phyloP scores from a whole-genome alignment of 2,113 vertebrate genomes.

The Xenus cinereus region DNA sequence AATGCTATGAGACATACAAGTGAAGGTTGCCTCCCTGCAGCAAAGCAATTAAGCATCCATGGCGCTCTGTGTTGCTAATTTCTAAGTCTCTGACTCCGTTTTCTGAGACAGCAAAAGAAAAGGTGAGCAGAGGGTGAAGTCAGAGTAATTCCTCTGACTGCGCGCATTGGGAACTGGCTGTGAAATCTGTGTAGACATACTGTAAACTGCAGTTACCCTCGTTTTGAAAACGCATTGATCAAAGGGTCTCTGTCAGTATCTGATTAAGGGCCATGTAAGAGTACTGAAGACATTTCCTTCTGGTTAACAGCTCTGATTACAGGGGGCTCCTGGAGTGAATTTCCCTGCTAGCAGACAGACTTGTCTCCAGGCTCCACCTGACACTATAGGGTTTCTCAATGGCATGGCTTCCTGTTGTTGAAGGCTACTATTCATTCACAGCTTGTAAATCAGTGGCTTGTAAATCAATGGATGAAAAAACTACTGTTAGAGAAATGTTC shows the following conservation, averaged over 20 bases:
- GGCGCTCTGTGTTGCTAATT: not conserved
- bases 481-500: constrained; percentile 77
- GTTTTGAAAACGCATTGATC: constrained; percentile 75
- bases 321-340: constrained; percentile 74
- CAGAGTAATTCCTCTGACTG: constrained; percentile 56
- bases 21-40: not conserved
- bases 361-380: constrained; percentile 78
- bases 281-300: constrained; percentile 84
- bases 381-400: constrained; percentile 75
- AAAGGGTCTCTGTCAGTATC: constrained; percentile 80
- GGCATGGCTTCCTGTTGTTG: constrained; percentile 81
- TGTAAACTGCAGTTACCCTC: constrained; percentile 71
- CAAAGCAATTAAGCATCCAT: not conserved
- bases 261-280: constrained; percentile 84
- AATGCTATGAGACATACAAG: not conserved
- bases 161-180: constrained; percentile 47
- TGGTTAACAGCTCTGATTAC: constrained; percentile 82
- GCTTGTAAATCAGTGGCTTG: constrained; percentile 84
- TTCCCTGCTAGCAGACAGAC: constrained; percentile 76
- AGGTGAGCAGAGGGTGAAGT: constrained; percentile 23
- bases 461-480: constrained; percentile 80
- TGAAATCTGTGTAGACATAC: constrained; percentile 63
- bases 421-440: constrained; percentile 85
- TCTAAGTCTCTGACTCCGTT: constrained; percentile 1
- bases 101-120: constrained; percentile 19